Percentiles rank a stretch among this genome's conserved stretches.
Evolutionary conservation across 2,113 vertebrate species (phyloP).

Genomic region (Semicossyphus pulcher): DNA sequence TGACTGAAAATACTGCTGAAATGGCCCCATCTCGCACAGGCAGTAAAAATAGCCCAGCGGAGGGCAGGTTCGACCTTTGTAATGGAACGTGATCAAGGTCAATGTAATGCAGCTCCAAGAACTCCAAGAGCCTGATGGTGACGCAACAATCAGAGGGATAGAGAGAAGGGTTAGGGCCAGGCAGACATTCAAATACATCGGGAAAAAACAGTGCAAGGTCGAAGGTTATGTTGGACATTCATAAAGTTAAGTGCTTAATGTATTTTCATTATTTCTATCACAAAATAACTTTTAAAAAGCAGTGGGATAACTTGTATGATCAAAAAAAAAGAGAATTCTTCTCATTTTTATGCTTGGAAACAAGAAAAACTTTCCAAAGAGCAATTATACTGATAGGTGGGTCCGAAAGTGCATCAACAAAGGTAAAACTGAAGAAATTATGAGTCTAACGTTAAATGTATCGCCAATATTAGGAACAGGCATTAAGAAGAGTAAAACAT

Average conservation of each 20-base stretch:
- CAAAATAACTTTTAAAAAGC: not conserved
- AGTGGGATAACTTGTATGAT: no score
- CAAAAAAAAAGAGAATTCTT: no score
- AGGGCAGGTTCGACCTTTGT: constrained; percentile 12
- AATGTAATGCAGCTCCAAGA: constrained; percentile 22
- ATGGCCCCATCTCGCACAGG: constrained; percentile 39
- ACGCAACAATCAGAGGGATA: not conserved
- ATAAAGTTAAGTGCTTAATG: not conserved
- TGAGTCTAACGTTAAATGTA: not conserved
- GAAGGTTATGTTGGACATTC: not conserved
- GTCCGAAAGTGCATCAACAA: no score
- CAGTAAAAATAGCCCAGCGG: constrained; percentile 56
- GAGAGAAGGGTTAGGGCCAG: not conserved
- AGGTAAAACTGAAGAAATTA: no score
- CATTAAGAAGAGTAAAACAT: not conserved
- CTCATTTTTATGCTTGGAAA: no score
- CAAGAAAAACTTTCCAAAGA: no score
- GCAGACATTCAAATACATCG: not conserved
- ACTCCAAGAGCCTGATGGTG: constrained; percentile 8
- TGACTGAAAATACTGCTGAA: constrained; percentile 43
- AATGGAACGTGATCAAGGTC: constrained; percentile 61
- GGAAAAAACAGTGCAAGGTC: not conserved
- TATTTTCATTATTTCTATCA: not conserved
- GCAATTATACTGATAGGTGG: no score
- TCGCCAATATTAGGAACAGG: not conserved